Evolutionary conservation across 2,113 vertebrate genomes (phyloP), one percentile per base, ranked within the genome.

Genomic region (Eulemur rufifrons): DNA sequence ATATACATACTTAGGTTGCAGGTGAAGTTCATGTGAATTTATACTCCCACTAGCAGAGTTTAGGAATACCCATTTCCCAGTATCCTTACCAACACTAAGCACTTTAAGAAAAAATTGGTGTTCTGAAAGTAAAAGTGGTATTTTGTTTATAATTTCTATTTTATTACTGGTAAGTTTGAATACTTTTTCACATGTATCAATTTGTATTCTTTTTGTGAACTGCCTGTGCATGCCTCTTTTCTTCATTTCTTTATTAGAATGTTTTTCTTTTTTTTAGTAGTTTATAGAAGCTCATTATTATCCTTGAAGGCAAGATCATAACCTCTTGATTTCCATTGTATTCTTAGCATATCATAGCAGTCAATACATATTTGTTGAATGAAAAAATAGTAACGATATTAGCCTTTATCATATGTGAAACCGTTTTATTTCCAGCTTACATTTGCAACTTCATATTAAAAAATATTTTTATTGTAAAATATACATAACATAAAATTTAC

Each of bases 121-220:
- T 81, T 76, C 78, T 86, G 18, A 95, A 92, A 89, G 32, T 78
- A 85, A 94, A 93, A 82, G 20, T 56, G 21, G 5, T n/a, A 54
- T 27, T 81, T 92, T 88, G 13, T 76, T 83, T 74, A 18, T 86
- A 63, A 76, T 89, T 59, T 94, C 3, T 54, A 54, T 92, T 82
- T 93, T 90, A 64, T 71, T 64, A 42, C n/a, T 82, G 42, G 37
- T 66, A 50, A 89, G 42, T 29, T n/a, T 37, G 59, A 59, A 37
- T 12, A 50, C 27, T 86, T 95, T 85, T 71, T 76, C 64, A 56
- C 45, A 66, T 29, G 5, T 90, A 56, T 71, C 32, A 63, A 39
- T 50, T 81, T 80, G 21, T 73, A 64, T 56, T 77, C 39, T 86
- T 88, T 88, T 63, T 59, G 61, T 37, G 52, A 92, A 68, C 52